Evolutionary conservation across 2,797 vertebrate genomes (phyloP), one percentile per base, ranked within the genome.

Genomic region (Ispidina picta): DNA sequence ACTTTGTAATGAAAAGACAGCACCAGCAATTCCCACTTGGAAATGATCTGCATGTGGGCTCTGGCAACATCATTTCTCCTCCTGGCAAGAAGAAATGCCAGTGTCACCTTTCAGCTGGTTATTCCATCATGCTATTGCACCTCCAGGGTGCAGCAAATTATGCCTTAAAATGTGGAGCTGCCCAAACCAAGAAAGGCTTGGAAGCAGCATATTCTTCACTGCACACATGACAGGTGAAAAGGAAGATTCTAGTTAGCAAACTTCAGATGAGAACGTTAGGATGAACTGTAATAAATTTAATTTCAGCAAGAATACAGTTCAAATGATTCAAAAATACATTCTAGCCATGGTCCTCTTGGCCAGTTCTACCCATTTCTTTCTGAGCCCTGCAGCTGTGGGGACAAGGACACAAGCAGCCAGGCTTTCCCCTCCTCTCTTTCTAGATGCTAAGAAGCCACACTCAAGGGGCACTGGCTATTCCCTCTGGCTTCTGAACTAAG

Each of bases 371-470:
- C 35, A 23, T 78, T 92, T 78, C 26, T 78, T 77, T 52, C 41
- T 81, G 20, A 95, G 49, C 52, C 31, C 60, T 65, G 80, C 92
- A 92, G 89, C 87, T 90, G 70, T 88, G 76, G n/a, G 22, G 37
- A 83, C 26, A 65, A 79, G 51, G 70, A 94, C 84, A 96, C 86
- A 94, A 94, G 89, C 39, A 89, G 76, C 21, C 49, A 94, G 64
- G 85, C 89, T 81, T 93, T 89, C 63, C 55, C 83, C 44, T 71
- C 15, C 49, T 78, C 59, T 78, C 28, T 84, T 86, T 91, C 86
- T 90, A 60, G 75, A 66, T 80, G 62, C 79, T 87, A 54, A 92
- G 92, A 84, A 94, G 70, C 43, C 1, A 1, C 28, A 66, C 72
- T 90, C 29, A 19, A 51, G 56, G 58, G 25, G 59, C 46, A n/a